Percentiles rank a stretch among this genome's conserved stretches.
phyloP scores from a whole-genome alignment of 2,113 vertebrate genomes.

The Diglossa brunneiventris region DNA sequence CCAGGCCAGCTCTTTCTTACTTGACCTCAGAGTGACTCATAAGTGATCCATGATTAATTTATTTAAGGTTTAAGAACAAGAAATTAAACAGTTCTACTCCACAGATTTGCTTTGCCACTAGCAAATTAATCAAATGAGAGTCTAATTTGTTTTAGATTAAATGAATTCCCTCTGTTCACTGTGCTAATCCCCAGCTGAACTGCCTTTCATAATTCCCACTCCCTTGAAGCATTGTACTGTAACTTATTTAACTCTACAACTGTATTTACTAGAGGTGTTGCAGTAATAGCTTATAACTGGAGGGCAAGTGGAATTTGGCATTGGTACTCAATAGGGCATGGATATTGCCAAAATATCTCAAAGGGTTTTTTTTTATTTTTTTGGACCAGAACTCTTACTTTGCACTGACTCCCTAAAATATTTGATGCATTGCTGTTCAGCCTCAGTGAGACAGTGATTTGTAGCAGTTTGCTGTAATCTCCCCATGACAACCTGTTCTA shows the following conservation, averaged over 20 bases:
- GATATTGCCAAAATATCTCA: background rate
- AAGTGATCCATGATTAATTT: slow-evolving; percentile 52
- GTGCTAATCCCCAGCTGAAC: slow-evolving; percentile 28
- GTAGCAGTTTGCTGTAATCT: background rate
- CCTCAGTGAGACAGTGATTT: background rate
- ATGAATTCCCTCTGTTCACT: slow-evolving; percentile 33
- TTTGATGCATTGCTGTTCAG: background rate
- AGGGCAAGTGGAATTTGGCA: slow-evolving; percentile 20
- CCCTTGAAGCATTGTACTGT: slow-evolving; percentile 19
- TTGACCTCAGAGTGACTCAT: slow-evolving; percentile 27
- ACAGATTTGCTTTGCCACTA: slow-evolving; percentile 44
- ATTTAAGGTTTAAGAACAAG: slow-evolving; percentile 45
- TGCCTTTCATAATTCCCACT: slow-evolving; percentile 25
- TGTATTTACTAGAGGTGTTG: slow-evolving; percentile 45
- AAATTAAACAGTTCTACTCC: slow-evolving; percentile 42
- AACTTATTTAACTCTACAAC: slow-evolving; percentile 37
- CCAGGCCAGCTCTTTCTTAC: slow-evolving; percentile 6
- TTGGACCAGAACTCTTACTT: background rate
- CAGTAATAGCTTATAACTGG: slow-evolving; percentile 5
- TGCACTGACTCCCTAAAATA: background rate
- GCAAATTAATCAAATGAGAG: slow-evolving; percentile 56
- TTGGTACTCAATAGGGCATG: background rate
- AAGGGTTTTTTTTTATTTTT: background rate
- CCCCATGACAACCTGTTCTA: background rate
- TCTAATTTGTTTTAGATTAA: slow-evolving; percentile 53